Evolutionary conservation across 2,113 vertebrate species (phyloP).

Genomic region (Pontoporia blainvillei): DNA sequence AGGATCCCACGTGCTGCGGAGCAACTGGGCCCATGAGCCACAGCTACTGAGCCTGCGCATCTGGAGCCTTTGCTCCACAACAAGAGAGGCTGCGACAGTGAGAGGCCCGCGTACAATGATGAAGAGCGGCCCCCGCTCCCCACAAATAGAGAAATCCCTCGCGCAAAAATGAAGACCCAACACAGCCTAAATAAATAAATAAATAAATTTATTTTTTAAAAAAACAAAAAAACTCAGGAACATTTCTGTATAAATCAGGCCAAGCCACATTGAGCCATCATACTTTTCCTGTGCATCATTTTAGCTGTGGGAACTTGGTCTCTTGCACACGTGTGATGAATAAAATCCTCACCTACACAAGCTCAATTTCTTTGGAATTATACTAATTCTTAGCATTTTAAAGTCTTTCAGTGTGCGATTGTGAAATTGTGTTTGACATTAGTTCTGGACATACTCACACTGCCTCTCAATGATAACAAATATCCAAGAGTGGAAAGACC

Average conservation of each 20-base stretch:
- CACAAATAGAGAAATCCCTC: too few relatives aligned
- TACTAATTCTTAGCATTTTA: neutral
- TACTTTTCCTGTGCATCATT: fast-evolving
- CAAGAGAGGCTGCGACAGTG: too few relatives aligned
- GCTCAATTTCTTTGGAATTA: neutral
- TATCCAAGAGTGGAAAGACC: neutral
- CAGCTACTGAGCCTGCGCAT: too few relatives aligned
- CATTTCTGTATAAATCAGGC: neutral
- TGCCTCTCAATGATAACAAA: neutral
- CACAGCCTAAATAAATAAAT: too few relatives aligned
- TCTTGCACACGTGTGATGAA: neutral
- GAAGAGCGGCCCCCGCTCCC: too few relatives aligned
- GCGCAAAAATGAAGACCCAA: too few relatives aligned
- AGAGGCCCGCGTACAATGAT: too few relatives aligned
- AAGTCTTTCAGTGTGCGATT: neutral
- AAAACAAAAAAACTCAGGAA: neutral
- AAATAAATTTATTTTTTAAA: too few relatives aligned
- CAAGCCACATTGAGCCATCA: fast-evolving
- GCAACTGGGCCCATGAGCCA: too few relatives aligned
- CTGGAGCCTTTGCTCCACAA: too few relatives aligned
- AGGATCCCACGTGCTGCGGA: too few relatives aligned
- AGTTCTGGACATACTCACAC: neutral
- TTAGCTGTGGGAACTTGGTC: neutral
- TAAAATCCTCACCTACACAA: fast-evolving
- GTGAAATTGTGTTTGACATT: neutral